Evolutionary conservation across 1,140 invertebrate genomes (phyloP).

Genomic region (Drosophila gunungcola): DNA sequence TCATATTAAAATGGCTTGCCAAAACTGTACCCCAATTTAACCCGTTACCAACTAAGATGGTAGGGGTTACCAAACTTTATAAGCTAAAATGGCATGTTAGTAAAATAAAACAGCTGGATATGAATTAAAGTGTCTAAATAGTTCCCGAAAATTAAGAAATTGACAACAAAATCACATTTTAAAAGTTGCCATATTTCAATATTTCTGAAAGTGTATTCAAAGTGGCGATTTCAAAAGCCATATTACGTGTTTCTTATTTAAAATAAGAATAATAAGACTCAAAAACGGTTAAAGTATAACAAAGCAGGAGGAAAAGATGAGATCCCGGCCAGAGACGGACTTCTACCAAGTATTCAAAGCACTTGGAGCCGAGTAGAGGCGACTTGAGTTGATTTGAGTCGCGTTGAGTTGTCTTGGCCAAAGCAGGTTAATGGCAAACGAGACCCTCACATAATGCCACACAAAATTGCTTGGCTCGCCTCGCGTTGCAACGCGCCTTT

Average conservation of each 20-base stretch:
- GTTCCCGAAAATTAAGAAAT: no score
- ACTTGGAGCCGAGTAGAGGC: conserved; percentile 30
- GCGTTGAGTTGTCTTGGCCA: conserved; percentile 31
- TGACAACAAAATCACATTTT: no score
- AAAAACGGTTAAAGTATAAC: conserved; percentile 63
- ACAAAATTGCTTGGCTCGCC: conserved; percentile 68
- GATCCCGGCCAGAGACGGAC: background rate
- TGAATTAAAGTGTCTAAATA: no score
- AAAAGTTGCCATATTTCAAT: no score
- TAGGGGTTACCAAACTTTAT: no score
- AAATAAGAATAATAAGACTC: conserved; percentile 42
- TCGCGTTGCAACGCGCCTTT: conserved; percentile 20
- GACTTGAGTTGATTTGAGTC: conserved; percentile 14
- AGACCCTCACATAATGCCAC: conserved; percentile 81
- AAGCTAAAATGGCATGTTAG: no score
- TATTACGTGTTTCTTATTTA: conserved; percentile 13
- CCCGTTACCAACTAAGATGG: no score
- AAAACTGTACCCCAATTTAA: no score
- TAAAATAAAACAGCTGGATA: no score
- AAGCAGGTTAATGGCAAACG: conserved; percentile 73
- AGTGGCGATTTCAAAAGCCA: background rate
- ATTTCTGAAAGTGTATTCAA: conserved; percentile 9
- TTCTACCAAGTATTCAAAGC: conserved; percentile 50
- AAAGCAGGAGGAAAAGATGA: conserved; percentile 27
- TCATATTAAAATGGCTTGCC: no score